Percentiles rank a stretch among this genome's conserved stretches.
Conservation (phyloP, 1,140 invertebrate species). For the Trachelipus rathkii region DNA sequence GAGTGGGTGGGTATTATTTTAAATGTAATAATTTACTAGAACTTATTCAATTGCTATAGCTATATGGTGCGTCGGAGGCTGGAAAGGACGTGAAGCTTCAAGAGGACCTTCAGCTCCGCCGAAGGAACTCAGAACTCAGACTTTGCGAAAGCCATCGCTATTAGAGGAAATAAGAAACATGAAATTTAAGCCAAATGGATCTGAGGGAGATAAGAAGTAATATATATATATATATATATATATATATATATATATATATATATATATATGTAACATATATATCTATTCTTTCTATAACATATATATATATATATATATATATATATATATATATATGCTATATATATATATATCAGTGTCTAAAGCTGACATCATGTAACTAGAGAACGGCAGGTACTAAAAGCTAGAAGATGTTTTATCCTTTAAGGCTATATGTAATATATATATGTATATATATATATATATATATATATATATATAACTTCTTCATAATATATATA, state of each 20-base stretch:
- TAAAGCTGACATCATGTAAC: no score
- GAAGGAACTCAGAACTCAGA: conserved; percentile 46
- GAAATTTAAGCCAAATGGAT: conserved; percentile 41
- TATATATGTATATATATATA: no score
- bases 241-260: neutral
- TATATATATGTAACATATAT: conserved; percentile 16
- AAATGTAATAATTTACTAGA: neutral
- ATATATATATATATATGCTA: neutral
- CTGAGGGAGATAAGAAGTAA: conserved; percentile 31
- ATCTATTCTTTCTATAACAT: no score
- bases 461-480: neutral
- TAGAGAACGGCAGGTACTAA: no score
- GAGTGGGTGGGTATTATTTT: neutral
- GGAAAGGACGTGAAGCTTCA: conserved; percentile 2
- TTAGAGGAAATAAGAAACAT: conserved; percentile 30
- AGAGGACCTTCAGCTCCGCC: neutral
- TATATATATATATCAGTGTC: no score
- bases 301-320: conserved; percentile 16
- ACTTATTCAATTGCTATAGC: neutral
- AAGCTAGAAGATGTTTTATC: no score
- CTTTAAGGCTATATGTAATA: no score
- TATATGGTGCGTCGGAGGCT: neutral
- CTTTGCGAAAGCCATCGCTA: conserved; percentile 63
- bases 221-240: neutral
- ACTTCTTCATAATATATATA: no score